Base-by-base conservation (phyloP, 1,140 invertebrate species). In the Sipha flava region DNA sequence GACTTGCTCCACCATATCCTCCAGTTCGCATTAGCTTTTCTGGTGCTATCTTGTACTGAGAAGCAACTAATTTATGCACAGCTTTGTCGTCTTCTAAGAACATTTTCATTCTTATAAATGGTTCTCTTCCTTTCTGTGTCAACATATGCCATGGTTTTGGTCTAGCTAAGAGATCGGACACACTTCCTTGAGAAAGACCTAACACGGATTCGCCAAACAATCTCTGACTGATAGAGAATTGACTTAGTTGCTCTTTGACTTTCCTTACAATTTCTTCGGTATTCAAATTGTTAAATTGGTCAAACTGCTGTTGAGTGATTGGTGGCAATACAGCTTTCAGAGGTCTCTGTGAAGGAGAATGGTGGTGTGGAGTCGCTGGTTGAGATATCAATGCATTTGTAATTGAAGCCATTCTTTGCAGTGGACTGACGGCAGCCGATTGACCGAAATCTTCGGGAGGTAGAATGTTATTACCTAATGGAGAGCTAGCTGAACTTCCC, bases 291-390 rank as follows among this genome's bases (percentile, higher is more conserved):
- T 97, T 95, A 88, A 98, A 99, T 85, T 96, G 92, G 86, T 99
- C 97, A 86, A 99, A 99, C 85, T 99, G 96, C 84, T 99, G 97
- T 85, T 99, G 97, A 0, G 97, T 98, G 80, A 99, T 98, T 0
- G 97, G 97, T 26, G 96, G 96, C 83, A 99, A 89, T 18, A 98
- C 96, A 12, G 96, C 95, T 87, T 97, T 97, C 80, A 97, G 89
- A 16, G 96, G 96, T 81, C 96, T 88, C 83, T 95, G 93, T 52
- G 91, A 90, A 9, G 91, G 89, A 70, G 92, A 88, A 83, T 94
- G 93, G 83, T 94, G 93, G 83, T 94, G 92, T 16, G 92, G 91
- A 68, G 92, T 90, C 47, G 94, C 90, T 70, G 94, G 93, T 87
- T 97, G 95, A 72, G 95, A 95, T 83, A 97, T 95, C 81, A 98